Base-by-base conservation (phyloP, 2,888 invertebrate species). In the Venusia cambrica region DNA sequence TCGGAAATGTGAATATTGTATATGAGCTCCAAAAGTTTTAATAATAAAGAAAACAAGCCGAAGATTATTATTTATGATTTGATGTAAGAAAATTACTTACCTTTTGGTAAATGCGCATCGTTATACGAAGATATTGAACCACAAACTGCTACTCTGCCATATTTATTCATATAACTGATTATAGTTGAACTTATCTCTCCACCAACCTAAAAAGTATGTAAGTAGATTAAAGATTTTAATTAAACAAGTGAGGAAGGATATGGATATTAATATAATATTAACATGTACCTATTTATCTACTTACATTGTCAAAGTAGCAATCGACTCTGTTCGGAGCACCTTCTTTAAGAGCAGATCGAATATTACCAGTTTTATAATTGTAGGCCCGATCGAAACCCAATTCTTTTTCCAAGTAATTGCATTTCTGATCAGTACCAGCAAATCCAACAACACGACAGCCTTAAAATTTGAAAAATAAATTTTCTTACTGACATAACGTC, bases 301-400 rank as follows among this genome's bases (percentile, higher is more conserved):
- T 68, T 75, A 94, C 94, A 65, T 94, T 94, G 63, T 94, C 94
- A 69, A 94, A 94, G 62, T 92, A 94, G 55, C 93, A 92, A 58
- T 94, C 93, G 0, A 94, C 78, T 20, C 91, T 91, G 17, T 92
- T 77, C 0, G 93, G 92, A 5, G 92, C 92, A 17, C 81, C 85
- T 63, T 91, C 88, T 53, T 85, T 89, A 18, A 94, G 72, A 8
- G 89, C 90, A 22, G 79, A 63, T 35, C 73, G 77, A 17, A 92
- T 64, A 54, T 92, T 64, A 10, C 71, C 78, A 4, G 88, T 91
- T 71, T 94, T 94, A 65, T 94, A 94, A 71, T 94, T 94, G 54
- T 90, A 92, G 4, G 90, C 92, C 38, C 84, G 75, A 66, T 94
- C 92, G 57, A 94, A 94, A 4, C 91, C 91, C 5, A 94, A 65